These are phyloP conservation scores for Arctocebus calabarensis DNA, from an alignment of 2,797 vertebrate species.

Conservation along the genomic window DNA sequence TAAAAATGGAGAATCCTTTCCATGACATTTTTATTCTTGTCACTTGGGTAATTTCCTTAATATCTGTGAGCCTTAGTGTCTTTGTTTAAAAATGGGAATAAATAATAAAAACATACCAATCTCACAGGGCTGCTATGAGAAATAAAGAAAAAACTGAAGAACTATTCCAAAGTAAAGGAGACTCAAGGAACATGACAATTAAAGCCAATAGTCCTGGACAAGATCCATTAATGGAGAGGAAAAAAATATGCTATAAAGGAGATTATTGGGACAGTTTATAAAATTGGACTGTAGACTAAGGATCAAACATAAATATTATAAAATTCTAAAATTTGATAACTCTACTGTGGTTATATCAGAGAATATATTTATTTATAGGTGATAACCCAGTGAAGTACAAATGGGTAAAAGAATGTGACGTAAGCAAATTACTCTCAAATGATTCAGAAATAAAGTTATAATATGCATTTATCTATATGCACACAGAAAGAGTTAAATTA, in stretches of 20 bases:
- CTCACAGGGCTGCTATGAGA: not conserved
- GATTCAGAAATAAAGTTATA: slow-evolving; percentile 14
- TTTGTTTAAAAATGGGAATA: not conserved
- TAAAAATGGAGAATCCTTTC: not conserved
- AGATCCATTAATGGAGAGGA: not conserved
- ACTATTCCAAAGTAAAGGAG: not conserved
- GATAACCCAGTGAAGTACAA: not conserved
- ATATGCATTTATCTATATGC: not conserved
- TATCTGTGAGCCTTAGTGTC: not conserved
- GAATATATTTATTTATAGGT: not conserved
- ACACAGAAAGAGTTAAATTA: not conserved
- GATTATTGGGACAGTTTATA: not conserved
- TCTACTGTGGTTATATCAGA: not conserved
- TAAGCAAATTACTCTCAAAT: not conserved
- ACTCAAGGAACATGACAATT: not conserved
- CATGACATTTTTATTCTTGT: not conserved
- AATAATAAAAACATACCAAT: not conserved
- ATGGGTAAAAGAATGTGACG: not conserved
- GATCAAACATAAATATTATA: not conserved
- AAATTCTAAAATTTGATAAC: not conserved
- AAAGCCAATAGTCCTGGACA: not conserved
- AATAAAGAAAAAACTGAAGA: not conserved
- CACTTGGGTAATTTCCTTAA: not conserved
- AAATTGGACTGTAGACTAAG: not conserved
- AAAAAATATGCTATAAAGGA: not conserved